Percentiles rank a stretch among this genome's conserved stretches.
Conservation (phyloP, 2,797 vertebrate genomes). For the Chiloscyllium punctatum region DNA sequence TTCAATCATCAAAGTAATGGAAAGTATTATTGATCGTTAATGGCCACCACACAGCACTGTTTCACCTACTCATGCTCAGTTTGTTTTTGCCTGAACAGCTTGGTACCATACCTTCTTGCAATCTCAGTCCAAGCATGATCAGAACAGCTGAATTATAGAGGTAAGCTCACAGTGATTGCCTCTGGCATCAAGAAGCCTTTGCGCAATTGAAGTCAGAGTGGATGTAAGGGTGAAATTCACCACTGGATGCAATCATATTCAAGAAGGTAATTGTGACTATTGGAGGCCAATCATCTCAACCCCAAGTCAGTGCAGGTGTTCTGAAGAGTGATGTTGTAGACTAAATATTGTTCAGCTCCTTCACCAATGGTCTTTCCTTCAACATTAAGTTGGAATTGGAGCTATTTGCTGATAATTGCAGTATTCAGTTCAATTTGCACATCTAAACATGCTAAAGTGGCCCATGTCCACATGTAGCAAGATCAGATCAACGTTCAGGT, state of each 20-base stretch:
- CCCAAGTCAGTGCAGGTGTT: no score
- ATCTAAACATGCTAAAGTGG: background rate
- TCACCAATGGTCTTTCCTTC: background rate
- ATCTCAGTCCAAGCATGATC: background rate
- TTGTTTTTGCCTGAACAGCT: background rate
- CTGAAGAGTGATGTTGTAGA: no score
- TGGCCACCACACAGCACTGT: background rate
- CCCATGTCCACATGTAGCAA: background rate
- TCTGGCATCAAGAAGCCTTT: background rate
- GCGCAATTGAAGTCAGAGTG: background rate
- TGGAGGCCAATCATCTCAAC: background rate
- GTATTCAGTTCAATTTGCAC: background rate
- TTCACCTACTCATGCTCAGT: background rate
- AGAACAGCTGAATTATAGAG: background rate
- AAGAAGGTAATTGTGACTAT: background rate
- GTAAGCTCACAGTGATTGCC: background rate
- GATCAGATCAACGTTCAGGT: no score
- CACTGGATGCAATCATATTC: background rate
- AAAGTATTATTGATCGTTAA: background rate
- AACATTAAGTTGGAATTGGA: background rate
- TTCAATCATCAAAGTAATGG: background rate
- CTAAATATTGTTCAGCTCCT: background rate
- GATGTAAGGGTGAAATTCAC: background rate
- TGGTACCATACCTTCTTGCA: background rate
- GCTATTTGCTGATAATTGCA: background rate